These are phyloP conservation scores for Hymenopus coronatus DNA, from an alignment of 2,888 invertebrate species.

Conservation along the genomic window DNA sequence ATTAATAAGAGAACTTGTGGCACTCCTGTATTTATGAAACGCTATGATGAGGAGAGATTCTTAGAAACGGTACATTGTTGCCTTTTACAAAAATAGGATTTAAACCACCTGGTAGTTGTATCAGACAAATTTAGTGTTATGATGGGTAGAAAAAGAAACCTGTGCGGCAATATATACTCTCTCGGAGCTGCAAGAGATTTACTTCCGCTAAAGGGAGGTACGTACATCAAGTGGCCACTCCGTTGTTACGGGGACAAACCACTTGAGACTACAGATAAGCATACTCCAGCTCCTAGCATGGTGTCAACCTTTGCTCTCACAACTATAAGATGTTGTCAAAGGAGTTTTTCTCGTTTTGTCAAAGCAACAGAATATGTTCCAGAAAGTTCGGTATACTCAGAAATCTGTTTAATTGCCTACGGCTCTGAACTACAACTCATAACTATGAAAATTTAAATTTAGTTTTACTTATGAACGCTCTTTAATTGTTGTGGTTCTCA, in stretches of 20 bases:
- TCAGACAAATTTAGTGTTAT: background rate
- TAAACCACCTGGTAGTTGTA: too few species aligned
- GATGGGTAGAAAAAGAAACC: background rate
- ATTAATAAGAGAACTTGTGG: too few species aligned
- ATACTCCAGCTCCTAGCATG: background rate
- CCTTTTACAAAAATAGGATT: too few species aligned
- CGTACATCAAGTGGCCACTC: background rate
- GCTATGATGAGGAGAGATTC: too few species aligned
- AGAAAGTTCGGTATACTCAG: background rate
- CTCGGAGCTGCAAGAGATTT: background rate
- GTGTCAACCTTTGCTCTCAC: background rate
- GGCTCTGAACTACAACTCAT: too few species aligned
- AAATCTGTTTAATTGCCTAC: background rate
- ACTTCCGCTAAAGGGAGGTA: background rate
- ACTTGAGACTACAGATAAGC: background rate
- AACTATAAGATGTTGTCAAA: background rate
- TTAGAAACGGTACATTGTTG: too few species aligned
- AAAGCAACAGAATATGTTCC: background rate
- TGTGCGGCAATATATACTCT: background rate
- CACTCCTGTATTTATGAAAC: too few species aligned
- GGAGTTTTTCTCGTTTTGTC: background rate
- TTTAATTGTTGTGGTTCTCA: too few species aligned
- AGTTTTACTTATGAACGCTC: too few species aligned
- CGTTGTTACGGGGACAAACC: background rate
- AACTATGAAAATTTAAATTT: too few species aligned